Conservation (phyloP, 2,888 invertebrate genomes). For the Pachycephus smyrnensis region DNA sequence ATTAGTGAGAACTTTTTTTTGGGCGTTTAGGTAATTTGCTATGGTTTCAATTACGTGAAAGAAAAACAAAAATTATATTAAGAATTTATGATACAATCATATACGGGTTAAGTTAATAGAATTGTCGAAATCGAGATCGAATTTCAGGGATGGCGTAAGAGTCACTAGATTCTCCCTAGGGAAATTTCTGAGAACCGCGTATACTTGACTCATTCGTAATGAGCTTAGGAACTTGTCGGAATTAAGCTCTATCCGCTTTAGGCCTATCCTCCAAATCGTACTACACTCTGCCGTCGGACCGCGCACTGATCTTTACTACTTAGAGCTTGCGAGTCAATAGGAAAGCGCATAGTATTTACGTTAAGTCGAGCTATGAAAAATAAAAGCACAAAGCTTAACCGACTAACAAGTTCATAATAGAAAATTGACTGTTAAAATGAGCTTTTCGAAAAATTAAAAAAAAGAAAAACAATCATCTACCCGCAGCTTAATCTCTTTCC, state of each 20-base stretch:
- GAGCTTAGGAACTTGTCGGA: neutral
- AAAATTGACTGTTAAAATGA: neutral
- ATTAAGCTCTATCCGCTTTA: slow-evolving; percentile 4
- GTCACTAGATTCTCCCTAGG: neutral
- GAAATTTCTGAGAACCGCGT: neutral
- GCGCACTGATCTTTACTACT: slow-evolving; percentile 19
- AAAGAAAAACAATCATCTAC: neutral
- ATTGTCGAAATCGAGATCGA: neutral
- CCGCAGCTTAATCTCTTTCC: neutral
- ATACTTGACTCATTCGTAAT: neutral
- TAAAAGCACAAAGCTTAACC: neutral
- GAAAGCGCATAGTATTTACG: neutral
- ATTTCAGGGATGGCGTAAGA: neutral
- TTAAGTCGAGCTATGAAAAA: neutral
- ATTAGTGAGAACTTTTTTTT: neutral
- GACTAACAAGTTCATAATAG: neutral
- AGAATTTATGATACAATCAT: neutral
- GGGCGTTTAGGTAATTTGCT: neutral
- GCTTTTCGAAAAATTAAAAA: neutral
- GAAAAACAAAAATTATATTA: no score
- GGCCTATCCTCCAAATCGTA: slow-evolving; percentile 20
- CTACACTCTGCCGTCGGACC: slow-evolving; percentile 37
- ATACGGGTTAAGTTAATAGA: neutral
- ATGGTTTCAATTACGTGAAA: no score
- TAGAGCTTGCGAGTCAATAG: neutral